Evolutionary conservation across 2,888 invertebrate genomes (phyloP).

Genomic region (Athrips mouffetella): DNA sequence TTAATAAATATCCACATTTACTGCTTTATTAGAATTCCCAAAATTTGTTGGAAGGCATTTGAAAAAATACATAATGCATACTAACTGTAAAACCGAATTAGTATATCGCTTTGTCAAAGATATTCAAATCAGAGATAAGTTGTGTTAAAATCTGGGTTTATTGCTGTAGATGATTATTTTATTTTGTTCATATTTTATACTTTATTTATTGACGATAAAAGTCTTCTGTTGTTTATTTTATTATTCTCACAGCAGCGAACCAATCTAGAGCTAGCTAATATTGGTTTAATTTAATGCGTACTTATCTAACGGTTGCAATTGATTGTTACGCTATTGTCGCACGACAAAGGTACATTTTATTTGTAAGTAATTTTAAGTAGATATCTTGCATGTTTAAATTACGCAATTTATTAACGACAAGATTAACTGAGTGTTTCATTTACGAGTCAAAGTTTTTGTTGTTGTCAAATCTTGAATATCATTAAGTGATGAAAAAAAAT

Average conservation of each 20-base stretch:
- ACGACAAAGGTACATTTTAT: slow-evolving; percentile 67
- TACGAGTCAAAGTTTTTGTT: slow-evolving; percentile 25
- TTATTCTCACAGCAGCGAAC: slow-evolving; percentile 53
- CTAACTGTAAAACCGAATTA: slow-evolving; percentile 53
- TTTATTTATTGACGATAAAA: slow-evolving; percentile 27
- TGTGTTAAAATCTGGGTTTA: slow-evolving; percentile 18
- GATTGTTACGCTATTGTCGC: slow-evolving; percentile 60
- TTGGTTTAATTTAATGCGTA: slow-evolving; percentile 69
- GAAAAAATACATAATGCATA: slow-evolving; percentile 59
- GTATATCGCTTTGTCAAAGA: slow-evolving; percentile 33
- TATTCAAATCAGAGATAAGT: slow-evolving; percentile 21
- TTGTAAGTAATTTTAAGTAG: slow-evolving; percentile 53
- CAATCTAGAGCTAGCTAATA: slow-evolving; percentile 60
- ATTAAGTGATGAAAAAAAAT: too few species aligned
- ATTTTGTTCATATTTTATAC: slow-evolving; percentile 26
- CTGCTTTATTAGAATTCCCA: slow-evolving; percentile 64
- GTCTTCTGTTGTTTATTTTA: slow-evolving; percentile 34
- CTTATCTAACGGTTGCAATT: slow-evolving; percentile 67
- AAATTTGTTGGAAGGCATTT: slow-evolving; percentile 42
- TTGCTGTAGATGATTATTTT: slow-evolving; percentile 21
- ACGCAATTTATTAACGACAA: slow-evolving; percentile 59
- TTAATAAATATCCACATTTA: slow-evolving; percentile 67
- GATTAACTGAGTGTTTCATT: slow-evolving; percentile 55
- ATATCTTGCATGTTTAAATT: slow-evolving; percentile 66
- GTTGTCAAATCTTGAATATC: too few species aligned